These are phyloP conservation scores for Pandemis cinnamomeana DNA, from an alignment of 2,888 invertebrate species.

Conservation along the genomic window DNA sequence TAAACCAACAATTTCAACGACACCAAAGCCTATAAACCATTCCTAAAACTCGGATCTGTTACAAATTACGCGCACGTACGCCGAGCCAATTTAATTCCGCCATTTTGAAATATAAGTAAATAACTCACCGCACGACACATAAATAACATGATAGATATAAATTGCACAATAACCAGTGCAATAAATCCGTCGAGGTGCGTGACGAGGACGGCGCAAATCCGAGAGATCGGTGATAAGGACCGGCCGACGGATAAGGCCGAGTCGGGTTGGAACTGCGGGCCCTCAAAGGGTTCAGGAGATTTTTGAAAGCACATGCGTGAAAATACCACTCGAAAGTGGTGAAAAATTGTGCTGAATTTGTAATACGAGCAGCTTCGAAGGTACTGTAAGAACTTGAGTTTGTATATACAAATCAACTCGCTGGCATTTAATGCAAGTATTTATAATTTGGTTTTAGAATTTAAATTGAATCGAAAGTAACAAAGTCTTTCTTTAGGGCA, in stretches of 20 bases:
- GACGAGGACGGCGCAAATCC: slow-evolving; percentile 49
- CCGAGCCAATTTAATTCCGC: not conserved
- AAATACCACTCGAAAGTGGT: too few species aligned
- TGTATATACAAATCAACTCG: too few species aligned
- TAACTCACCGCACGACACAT: slow-evolving; percentile 6
- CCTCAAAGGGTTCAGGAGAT: too few species aligned
- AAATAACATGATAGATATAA: slow-evolving; percentile 27
- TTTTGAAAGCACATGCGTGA: too few species aligned
- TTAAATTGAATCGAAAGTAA: too few species aligned
- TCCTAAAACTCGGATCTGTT: not conserved
- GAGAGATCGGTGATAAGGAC: slow-evolving; percentile 28
- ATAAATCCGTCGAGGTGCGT: slow-evolving; percentile 61
- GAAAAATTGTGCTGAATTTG: too few species aligned
- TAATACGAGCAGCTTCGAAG: too few species aligned
- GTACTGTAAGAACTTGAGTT: too few species aligned
- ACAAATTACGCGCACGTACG: not conserved
- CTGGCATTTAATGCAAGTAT: too few species aligned
- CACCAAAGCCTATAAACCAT: not conserved
- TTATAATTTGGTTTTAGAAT: too few species aligned
- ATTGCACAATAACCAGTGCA: slow-evolving; percentile 35
- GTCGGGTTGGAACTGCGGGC: not conserved
- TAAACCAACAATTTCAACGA: too few species aligned
- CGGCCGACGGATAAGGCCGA: not conserved
- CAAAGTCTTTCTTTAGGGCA: too few species aligned
- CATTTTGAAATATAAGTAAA: not conserved